Evolutionary conservation across 2,888 invertebrate species (phyloP).

Genomic region (Silvanus unidentatus): DNA sequence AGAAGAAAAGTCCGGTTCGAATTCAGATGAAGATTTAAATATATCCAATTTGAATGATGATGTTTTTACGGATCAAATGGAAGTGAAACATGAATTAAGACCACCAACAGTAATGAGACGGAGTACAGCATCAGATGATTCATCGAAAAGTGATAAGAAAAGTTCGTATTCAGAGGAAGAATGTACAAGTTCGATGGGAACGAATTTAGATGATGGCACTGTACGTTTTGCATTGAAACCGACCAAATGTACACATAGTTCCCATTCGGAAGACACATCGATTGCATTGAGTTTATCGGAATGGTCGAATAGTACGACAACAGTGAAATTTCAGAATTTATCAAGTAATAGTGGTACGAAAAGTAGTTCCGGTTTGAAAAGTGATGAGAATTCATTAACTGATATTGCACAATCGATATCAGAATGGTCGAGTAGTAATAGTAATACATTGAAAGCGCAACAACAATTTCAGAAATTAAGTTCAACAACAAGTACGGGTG

Average conservation of each 20-base stretch:
- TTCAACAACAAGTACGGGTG: slow-evolving; percentile 37
- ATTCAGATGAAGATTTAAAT: slow-evolving; percentile 50
- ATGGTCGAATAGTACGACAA: slow-evolving; percentile 83
- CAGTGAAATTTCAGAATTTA: slow-evolving; percentile 72
- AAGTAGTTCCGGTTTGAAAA: slow-evolving; percentile 62
- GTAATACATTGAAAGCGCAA: slow-evolving; percentile 66
- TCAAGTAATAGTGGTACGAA: slow-evolving; percentile 57
- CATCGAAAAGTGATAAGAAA: slow-evolving; percentile 35
- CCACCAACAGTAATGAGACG: slow-evolving; percentile 44
- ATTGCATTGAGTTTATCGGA: slow-evolving; percentile 80
- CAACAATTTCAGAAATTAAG: slow-evolving; percentile 43
- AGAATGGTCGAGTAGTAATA: slow-evolving; percentile 74
- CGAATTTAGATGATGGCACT: slow-evolving; percentile 71
- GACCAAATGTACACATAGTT: slow-evolving; percentile 76
- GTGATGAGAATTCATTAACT: slow-evolving; percentile 70
- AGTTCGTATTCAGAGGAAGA: slow-evolving; percentile 68
- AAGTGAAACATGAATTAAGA: slow-evolving; percentile 38
- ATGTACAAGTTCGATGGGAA: slow-evolving; percentile 65
- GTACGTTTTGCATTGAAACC: slow-evolving; percentile 73
- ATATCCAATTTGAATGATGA: slow-evolving; percentile 46
- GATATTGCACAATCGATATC: slow-evolving; percentile 74
- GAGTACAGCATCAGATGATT: slow-evolving; percentile 43
- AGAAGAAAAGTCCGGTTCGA: slow-evolving; percentile 37
- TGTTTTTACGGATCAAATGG: slow-evolving; percentile 43
- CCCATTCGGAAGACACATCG: slow-evolving; percentile 82